phyloP scores from a whole-genome alignment of 2,888 invertebrate genomes.

The Torymus texanus region DNA sequence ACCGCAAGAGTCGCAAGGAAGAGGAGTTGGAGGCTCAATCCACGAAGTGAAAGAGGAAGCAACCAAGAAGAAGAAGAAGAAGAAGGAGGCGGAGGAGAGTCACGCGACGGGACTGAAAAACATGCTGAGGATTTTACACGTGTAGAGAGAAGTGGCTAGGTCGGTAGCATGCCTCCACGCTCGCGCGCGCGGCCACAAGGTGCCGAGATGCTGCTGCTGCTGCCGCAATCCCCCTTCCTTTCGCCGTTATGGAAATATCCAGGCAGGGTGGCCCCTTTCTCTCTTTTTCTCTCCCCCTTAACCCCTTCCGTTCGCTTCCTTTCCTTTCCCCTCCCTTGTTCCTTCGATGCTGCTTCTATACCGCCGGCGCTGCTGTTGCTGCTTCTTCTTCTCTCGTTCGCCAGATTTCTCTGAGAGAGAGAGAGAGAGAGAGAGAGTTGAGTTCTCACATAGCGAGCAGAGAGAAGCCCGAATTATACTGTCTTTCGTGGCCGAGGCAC shows the following conservation, averaged over 20 bases:
- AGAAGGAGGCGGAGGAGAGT: neutral
- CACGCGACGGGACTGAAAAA: slow-evolving; percentile 20
- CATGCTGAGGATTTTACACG: slow-evolving; percentile 45
- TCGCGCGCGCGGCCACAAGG: slow-evolving; percentile 38
- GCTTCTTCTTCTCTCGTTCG: neutral
- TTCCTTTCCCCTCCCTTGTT: neutral
- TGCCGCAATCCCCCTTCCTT: slow-evolving; percentile 24
- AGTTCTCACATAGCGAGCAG: slow-evolving; percentile 11
- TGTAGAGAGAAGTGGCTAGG: slow-evolving; percentile 22
- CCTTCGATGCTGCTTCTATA: neutral
- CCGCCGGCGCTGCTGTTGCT: neutral
- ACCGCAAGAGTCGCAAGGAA: no score
- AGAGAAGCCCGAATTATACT: no score
- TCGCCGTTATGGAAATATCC: slow-evolving; percentile 51
- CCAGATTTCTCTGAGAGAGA: neutral
- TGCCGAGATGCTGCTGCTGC: slow-evolving; percentile 13
- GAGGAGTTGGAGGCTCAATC: no score
- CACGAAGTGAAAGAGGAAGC: neutral
- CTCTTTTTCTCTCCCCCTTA: slow-evolving; percentile 8
- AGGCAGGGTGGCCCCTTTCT: slow-evolving; percentile 44
- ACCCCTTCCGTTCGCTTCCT: neutral
- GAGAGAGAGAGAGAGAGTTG: no score
- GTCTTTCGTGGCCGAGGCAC: no score
- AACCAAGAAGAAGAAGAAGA: neutral
- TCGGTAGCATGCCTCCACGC: neutral